Evolutionary conservation across 2,888 invertebrate species (phyloP).

Genomic region (Platycheirus rosarum): DNA sequence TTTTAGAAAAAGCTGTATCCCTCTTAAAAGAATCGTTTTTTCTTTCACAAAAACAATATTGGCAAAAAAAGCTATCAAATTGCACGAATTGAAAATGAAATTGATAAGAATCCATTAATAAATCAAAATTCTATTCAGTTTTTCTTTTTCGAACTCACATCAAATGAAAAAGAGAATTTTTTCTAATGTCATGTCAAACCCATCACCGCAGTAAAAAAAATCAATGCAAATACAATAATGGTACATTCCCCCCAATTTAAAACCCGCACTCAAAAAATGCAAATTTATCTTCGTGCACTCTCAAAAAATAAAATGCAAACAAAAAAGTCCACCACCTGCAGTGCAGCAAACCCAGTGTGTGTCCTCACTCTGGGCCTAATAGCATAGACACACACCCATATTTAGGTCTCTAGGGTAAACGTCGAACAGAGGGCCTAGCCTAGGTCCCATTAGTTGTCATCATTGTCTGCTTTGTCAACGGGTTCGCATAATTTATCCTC

Average conservation of each 20-base stretch:
- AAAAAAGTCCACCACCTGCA: conserved; percentile 52
- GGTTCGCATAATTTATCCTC: conserved; percentile 63
- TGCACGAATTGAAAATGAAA: conserved; percentile 23
- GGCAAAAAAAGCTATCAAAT: too few species aligned
- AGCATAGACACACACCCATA: conserved; percentile 13
- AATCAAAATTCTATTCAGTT: conserved; percentile 8
- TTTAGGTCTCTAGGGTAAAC: conserved; percentile 59
- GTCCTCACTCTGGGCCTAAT: background rate
- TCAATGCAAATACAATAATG: background rate
- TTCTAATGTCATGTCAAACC: conserved; percentile 26
- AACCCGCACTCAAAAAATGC: conserved; percentile 54
- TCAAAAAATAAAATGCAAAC: conserved; percentile 5
- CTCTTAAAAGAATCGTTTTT: too few species aligned
- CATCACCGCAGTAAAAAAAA: conserved; percentile 34
- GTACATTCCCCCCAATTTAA: conserved; percentile 39
- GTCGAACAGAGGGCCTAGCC: conserved; percentile 35
- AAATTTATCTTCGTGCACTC: conserved; percentile 43
- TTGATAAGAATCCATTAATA: conserved; percentile 29
- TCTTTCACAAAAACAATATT: too few species aligned
- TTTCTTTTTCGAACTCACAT: background rate
- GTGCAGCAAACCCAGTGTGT: conserved; percentile 39
- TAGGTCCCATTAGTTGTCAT: conserved; percentile 56
- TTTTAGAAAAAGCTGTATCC: too few species aligned
- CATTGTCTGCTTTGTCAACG: conserved; percentile 60
- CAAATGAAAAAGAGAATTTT: background rate